Conservation (phyloP, 2,797 vertebrate genomes). For the Tokudaia muenninki region DNA sequence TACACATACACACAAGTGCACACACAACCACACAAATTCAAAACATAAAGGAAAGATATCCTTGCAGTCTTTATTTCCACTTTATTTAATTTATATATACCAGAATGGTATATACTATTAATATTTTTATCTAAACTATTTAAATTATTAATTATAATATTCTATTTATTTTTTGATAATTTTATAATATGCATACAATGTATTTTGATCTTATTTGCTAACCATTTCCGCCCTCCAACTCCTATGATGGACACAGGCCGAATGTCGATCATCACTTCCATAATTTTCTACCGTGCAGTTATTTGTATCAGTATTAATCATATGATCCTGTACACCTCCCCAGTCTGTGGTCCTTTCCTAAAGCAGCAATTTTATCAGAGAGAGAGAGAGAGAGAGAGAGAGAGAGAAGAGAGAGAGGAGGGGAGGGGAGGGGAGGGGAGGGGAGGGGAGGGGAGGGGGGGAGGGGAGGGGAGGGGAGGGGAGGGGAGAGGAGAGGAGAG, state of each 20-base stretch:
- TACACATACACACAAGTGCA: neutral
- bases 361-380: constrained; percentile 2
- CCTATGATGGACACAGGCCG: neutral
- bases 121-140: neutral
- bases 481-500: too few relatives aligned
- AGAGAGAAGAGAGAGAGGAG: too few relatives aligned
- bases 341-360: neutral
- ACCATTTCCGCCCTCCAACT: neutral
- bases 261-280: neutral
- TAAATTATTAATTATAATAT: neutral
- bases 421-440: too few relatives aligned
- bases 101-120: neutral
- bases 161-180: neutral
- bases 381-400: neutral
- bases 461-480: too few relatives aligned
- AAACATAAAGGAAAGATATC: neutral
- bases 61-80: neutral
- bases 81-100: neutral
- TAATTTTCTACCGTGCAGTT: too few relatives aligned
- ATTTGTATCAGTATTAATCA: too few relatives aligned
- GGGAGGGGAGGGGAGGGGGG: too few relatives aligned
- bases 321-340: neutral
- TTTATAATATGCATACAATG: neutral
- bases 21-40: neutral
- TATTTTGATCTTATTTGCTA: neutral